Evolutionary conservation across 1,140 invertebrate genomes (phyloP), one percentile per base, ranked within the genome.

Genomic region (Pomacea maculata): DNA sequence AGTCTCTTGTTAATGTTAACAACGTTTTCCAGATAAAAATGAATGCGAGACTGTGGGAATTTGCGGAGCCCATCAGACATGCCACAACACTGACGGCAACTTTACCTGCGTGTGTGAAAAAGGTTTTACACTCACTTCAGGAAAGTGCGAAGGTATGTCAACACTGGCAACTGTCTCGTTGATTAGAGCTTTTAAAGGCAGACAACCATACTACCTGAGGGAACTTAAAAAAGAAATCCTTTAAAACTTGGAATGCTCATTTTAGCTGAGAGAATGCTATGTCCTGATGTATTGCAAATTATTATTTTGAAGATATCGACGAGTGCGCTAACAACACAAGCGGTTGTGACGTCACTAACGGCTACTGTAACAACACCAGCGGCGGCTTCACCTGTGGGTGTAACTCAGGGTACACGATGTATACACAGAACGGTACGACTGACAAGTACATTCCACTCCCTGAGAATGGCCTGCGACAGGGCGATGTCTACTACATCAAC

Each of bases 381-480:
- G 98, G 97, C 74, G 94, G 95, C 86, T 98, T 94, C 87, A 94
- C 94, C 8, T 99, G 98, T 88, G 93, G 94, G 72, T 99, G 98
- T 88, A 97, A 97, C 87, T 94, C 96, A 70, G 98, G 98, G 10
- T 99, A 95, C 89, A 96, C 98, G 86, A 92, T 99, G 15, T 99
- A 96, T 90, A 94, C 94, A n/a, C 90, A 93, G 61, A 97, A 99
- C 89, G 97, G 97, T 45, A 99, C 97, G 2, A 96, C 96, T 83
- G 97, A 96, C 21, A 98, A 95, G 84, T 87, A 91, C 34, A 94
- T 99, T 83, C 95, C 96, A 86, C 92, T 92, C 82, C 94, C 94
- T 17, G 98, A 99, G 93, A 95, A 94, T 82, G 98, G 98, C 10
- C 92, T 95, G 84, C 92, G 95, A 84, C 95, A 97, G 87, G 96